Percentiles rank a stretch among this genome's conserved stretches.
Conservation (phyloP, 2,113 vertebrate species). For the Grammomys dolichurus region DNA sequence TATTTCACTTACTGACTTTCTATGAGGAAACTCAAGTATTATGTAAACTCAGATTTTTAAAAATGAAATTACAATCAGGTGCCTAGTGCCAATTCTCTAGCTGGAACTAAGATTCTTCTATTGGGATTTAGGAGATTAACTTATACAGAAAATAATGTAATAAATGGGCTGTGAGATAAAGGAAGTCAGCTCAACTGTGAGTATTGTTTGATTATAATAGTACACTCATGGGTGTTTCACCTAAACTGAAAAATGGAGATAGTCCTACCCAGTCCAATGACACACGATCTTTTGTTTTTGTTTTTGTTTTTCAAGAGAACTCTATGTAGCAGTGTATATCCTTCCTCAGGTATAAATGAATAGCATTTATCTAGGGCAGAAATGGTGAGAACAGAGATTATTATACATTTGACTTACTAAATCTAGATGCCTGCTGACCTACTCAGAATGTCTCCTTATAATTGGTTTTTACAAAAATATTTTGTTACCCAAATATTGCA, state of each 20-base stretch:
- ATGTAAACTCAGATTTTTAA: constrained; percentile 20
- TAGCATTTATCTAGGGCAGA: not conserved
- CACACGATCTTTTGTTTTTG: not conserved
- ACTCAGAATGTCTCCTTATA: not conserved
- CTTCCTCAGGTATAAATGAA: not conserved
- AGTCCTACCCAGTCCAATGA: not conserved
- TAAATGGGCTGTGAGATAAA: not conserved
- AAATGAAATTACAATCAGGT: constrained; percentile 51
- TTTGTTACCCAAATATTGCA: not conserved
- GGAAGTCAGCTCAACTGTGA: not conserved
- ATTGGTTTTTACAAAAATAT: not conserved
- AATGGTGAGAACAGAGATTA: not conserved
- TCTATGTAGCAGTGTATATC: not conserved
- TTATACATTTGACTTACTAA: not conserved
- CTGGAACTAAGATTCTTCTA: not conserved
- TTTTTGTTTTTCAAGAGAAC: not conserved
- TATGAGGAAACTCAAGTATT: constrained; percentile 27
- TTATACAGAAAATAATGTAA: not conserved
- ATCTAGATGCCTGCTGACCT: not conserved
- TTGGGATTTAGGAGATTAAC: not conserved
- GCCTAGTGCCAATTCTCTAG: not conserved
- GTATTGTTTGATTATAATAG: not conserved
- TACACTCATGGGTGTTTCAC: not conserved
- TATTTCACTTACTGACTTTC: constrained; percentile 46
- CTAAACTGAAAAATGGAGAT: constrained; percentile 35